These are phyloP conservation scores for Philantomba maxwellii DNA, from an alignment of 2,113 vertebrate species.

Conservation along the genomic window DNA sequence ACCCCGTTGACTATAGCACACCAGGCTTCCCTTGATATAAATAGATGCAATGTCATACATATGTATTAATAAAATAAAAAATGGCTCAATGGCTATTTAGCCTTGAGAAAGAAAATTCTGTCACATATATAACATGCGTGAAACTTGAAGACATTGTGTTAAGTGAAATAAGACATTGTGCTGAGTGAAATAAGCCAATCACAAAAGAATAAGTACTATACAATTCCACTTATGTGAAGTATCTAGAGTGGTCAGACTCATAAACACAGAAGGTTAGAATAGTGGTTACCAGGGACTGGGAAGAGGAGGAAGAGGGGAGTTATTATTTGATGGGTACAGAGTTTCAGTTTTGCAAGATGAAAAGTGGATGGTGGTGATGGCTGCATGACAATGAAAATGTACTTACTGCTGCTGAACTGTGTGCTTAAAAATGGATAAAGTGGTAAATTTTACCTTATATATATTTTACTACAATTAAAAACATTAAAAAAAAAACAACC, in stretches of 20 bases:
- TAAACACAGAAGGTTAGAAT: not conserved
- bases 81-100: not conserved
- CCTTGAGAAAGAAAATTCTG: not conserved
- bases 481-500: not conserved
- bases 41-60: not conserved
- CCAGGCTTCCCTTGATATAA: not conserved
- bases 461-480: not conserved
- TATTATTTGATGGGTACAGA: not conserved
- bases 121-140: not conserved
- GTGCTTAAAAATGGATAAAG: not conserved
- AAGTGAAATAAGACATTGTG: not conserved
- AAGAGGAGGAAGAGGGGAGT: not conserved
- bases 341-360: not conserved
- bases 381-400: not conserved
- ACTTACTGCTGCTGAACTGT: not conserved
- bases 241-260: not conserved
- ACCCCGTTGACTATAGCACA: not conserved
- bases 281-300: not conserved
- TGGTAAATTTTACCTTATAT: not conserved
- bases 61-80: not conserved
- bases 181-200: not conserved
- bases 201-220: not conserved
- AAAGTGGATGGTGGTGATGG: not conserved
- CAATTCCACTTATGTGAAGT: not conserved
- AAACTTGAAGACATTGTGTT: not conserved